Base-by-base conservation (phyloP, 2,113 vertebrate species). In the Silurus meridionalis region DNA sequence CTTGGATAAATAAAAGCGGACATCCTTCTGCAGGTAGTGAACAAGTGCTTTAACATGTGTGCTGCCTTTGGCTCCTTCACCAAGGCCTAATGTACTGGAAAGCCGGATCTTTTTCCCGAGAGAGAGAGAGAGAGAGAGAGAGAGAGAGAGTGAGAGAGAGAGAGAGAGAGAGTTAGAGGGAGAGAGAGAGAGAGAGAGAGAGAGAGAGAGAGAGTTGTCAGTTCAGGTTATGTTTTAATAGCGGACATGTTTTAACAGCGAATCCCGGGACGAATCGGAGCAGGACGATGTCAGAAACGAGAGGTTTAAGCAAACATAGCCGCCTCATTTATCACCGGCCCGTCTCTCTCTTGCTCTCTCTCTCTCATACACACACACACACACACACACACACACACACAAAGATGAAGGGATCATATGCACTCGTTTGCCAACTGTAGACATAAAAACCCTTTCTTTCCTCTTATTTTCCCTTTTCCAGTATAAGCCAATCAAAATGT, bases 21-120 rank as follows among this genome's bases (percentile, higher is more conserved):
- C 15, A 25, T 89, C 92, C 91, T 91, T 93, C 50, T 86, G 90
- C 90, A 94, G 91, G 92, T 89, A 83, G 74, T 87, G 90, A 87
- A 83, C 90, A 92, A 93, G 84, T 84, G 91, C 91, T 96, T 95
- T 95, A 92, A 95, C 95, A 96, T 95, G 96, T 94, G 93, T 88
- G 90, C 88, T 91, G 93, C 94, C 92, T 83, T 71, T 95, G 93
- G 90, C 90, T 93, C 94, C 95, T 96, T 95, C 95, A 96, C 96
- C 95, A 93, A 95, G 93, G 94, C 92, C 95, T 95, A 97, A 97
- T 96, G 96, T 96, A 96, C 95, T 96, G 97, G 96, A 97, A 97
- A 97, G 94, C 90, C 95, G 95, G 96, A 67, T 83, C 3, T 37
- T 23, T 53, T 69, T 67, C n/a, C 48, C n/a, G 77, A 61, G 80